Conservation (phyloP, 2,113 vertebrate genomes). For the Odocoileus hemionus region DNA sequence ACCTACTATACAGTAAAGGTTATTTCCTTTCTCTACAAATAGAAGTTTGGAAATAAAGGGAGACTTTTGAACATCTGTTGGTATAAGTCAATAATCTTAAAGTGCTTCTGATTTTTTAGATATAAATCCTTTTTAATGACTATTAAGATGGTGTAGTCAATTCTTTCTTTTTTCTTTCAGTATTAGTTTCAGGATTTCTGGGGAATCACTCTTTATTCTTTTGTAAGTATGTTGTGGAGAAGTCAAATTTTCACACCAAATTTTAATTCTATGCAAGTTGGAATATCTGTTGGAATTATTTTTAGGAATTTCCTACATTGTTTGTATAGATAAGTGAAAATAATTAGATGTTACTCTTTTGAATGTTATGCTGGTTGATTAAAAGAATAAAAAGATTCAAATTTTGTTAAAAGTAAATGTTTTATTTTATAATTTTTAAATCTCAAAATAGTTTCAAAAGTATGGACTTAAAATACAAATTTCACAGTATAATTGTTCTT, state of each 20-base stretch:
- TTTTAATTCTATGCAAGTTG: conserved; percentile 10
- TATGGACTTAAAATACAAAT: neutral
- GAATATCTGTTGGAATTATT: conserved; percentile 42
- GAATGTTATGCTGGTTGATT: neutral
- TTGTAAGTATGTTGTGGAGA: neutral
- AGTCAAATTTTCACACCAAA: neutral
- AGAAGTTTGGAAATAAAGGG: conserved; percentile 78
- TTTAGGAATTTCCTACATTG: conserved; percentile 41
- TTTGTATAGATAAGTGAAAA: neutral
- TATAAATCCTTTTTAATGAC: conserved; percentile 39
- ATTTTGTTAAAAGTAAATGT: neutral
- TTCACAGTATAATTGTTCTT: neutral
- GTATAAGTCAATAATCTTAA: conserved; percentile 58
- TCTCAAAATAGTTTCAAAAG: conserved; percentile 1
- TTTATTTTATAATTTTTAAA: neutral
- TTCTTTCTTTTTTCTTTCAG: neutral
- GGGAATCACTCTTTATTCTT: neutral
- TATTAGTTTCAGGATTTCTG: neutral
- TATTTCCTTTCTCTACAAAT: conserved; percentile 82
- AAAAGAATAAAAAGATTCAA: neutral
- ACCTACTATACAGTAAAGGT: conserved; percentile 89
- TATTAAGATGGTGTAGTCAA: neutral
- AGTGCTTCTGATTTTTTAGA: conserved; percentile 30
- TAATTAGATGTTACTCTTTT: neutral
- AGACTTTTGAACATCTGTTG: conserved; percentile 51